Evolutionary conservation across 2,888 invertebrate species (phyloP), one percentile per base, ranked within the genome.

Genomic region (Hermodice carunculata): DNA sequence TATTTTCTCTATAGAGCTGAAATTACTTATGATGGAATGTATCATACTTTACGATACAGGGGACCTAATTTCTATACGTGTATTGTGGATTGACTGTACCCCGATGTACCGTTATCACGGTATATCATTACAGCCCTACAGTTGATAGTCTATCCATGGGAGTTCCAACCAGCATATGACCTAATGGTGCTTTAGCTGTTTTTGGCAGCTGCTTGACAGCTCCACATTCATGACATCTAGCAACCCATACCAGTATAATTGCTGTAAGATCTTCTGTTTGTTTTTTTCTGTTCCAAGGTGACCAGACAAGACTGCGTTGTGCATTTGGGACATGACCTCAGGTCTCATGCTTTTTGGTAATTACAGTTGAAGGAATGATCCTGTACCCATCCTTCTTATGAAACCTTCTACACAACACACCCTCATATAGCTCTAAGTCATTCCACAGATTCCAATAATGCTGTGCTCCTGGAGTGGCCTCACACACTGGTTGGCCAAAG

Each of bases 141-240:
- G 44, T 44, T 8, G 56, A 6, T 54, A 54, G 22, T 43, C 37
- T 46, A 44, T 54, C 56, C 31, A 51, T 28, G 11, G 51, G 51
- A 28, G 24, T 11, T 24, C 51, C 51, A 5, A 51, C 51, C 14
- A 5, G 22, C 26, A 26, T 26, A 24, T 28, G 11, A 26, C 24
- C 51, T 11, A 28, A 17, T 51, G 51, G 29, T 11, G 51, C 51
- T 29, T 28, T 51, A 19, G 44, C 6, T 8, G 6, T 46, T 28
- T 17, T 14, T 14, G 11, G 6, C 17, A 44, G 56, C 8, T 14
- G 6, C 22, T 37, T 54, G 22, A 22, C 22, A 5, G n/a, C 37
- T 17, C n/a, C 24, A 28, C 43, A 54, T 8, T 8, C 44, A 44
- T 44, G 11, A 28, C 51, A 51, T 19, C 51, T 24, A 8, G 22